phyloP scores from a whole-genome alignment of 2,797 vertebrate species.

The Cyclopterus lumpus region DNA sequence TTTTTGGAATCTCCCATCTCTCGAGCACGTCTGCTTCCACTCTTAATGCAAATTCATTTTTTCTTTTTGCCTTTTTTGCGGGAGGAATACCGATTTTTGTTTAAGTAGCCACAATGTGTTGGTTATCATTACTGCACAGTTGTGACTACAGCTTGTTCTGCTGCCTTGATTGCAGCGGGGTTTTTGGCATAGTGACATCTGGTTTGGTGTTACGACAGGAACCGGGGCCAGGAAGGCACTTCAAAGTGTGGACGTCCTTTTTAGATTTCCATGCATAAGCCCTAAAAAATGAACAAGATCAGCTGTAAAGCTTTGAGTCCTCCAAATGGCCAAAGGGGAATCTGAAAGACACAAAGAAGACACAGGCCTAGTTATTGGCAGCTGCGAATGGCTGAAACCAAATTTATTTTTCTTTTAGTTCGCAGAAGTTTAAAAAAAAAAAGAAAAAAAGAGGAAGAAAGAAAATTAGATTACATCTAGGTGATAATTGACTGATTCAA shows the following conservation, averaged over 20 bases:
- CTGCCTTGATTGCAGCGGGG: slow-evolving; percentile 19
- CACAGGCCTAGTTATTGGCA: background rate
- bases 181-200: slow-evolving; percentile 56
- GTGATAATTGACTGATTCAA: background rate
- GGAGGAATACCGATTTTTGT: slow-evolving; percentile 36
- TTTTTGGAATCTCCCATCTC: slow-evolving; percentile 7
- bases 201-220: slow-evolving; percentile 65
- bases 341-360: slow-evolving; percentile 56
- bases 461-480: background rate
- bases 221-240: slow-evolving; percentile 77
- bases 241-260: slow-evolving; percentile 72
- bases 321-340: slow-evolving; percentile 58
- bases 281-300: slow-evolving; percentile 61
- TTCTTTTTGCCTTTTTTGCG: slow-evolving; percentile 12
- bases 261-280: slow-evolving; percentile 66
- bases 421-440: background rate
- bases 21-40: slow-evolving; percentile 26
- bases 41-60: slow-evolving; percentile 23
- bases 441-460: too few relatives aligned
- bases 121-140: slow-evolving; percentile 29
- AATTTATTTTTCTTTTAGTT: background rate
- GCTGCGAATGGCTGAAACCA: background rate
- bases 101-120: slow-evolving; percentile 44
- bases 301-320: slow-evolving; percentile 54
- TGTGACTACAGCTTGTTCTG: slow-evolving; percentile 38